phyloP scores from a whole-genome alignment of 2,797 vertebrate species.

The Molothrus aeneus region DNA sequence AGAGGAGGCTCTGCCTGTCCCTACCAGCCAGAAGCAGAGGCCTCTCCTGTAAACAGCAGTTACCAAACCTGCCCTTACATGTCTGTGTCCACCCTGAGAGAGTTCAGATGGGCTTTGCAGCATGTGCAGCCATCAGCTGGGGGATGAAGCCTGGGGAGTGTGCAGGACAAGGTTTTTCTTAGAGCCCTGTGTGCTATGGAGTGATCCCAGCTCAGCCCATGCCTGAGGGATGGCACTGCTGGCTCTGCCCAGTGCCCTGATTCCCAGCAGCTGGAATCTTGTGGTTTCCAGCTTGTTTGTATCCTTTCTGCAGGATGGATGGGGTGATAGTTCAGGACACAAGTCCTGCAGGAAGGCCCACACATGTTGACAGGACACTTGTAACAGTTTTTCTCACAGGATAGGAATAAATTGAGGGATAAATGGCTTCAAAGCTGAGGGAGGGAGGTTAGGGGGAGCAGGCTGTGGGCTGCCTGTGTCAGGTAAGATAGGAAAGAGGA shows the following conservation, averaged over 20 bases:
- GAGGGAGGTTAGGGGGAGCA: neutral
- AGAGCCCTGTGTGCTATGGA: neutral
- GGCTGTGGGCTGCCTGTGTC: neutral
- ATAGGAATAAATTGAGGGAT: neutral
- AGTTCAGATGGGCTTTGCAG: neutral
- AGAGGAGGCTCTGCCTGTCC: slow-evolving; percentile 28
- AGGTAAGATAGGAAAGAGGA: neutral
- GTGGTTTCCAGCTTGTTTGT: neutral
- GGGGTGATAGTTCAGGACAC: neutral
- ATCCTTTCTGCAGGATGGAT: neutral
- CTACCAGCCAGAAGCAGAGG: neutral
- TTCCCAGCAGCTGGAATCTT: neutral
- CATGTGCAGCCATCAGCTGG: neutral
- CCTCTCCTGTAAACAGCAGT: slow-evolving; percentile 32
- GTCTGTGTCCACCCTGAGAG: neutral
- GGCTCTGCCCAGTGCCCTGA: neutral
- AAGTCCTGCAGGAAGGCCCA: fast-evolving
- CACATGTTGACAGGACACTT: fast-evolving
- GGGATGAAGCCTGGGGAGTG: neutral
- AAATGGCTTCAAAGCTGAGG: neutral
- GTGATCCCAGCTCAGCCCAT: neutral
- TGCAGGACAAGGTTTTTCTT: neutral
- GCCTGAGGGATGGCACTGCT: neutral
- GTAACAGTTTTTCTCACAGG: neutral
- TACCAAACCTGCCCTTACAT: slow-evolving; percentile 9